phyloP scores from a whole-genome alignment of 2,113 vertebrate species.

The Daphoenositta chrysoptera region DNA sequence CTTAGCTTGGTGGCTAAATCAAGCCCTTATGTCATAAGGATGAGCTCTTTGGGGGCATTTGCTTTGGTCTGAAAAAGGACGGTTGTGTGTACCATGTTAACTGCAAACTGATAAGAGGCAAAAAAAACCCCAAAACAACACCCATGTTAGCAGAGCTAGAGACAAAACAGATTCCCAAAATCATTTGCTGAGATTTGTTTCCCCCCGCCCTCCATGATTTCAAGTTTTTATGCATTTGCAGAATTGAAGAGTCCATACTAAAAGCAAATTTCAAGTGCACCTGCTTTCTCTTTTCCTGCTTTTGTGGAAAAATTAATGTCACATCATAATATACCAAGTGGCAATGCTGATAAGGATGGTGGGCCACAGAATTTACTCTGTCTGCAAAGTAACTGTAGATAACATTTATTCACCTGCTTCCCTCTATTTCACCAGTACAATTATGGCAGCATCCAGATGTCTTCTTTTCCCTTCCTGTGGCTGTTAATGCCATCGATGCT shows the following conservation, averaged over 20 bases:
- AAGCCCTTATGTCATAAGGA: neutral
- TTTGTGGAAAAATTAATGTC: neutral
- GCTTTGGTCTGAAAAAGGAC: neutral
- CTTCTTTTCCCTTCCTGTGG: neutral
- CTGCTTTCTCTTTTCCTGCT: neutral
- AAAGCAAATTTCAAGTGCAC: neutral
- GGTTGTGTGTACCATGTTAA: fast-evolving
- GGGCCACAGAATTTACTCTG: neutral
- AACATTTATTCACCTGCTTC: neutral
- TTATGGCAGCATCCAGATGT: neutral
- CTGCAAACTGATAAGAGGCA: neutral
- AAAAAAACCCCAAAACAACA: neutral
- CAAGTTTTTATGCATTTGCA: neutral
- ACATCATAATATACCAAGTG: fast-evolving
- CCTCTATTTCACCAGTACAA: neutral
- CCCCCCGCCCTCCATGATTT: neutral
- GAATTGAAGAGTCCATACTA: neutral
- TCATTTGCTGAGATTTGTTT: neutral
- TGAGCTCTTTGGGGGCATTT: neutral
- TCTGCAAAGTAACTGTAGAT: neutral
- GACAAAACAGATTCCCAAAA: neutral
- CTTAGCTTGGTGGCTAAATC: neutral
- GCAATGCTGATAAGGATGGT: neutral
- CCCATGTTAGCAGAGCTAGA: neutral
- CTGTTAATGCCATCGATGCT: neutral